Base-by-base conservation (phyloP, 2,113 vertebrate genomes). In the Proterorhinus semilunaris region DNA sequence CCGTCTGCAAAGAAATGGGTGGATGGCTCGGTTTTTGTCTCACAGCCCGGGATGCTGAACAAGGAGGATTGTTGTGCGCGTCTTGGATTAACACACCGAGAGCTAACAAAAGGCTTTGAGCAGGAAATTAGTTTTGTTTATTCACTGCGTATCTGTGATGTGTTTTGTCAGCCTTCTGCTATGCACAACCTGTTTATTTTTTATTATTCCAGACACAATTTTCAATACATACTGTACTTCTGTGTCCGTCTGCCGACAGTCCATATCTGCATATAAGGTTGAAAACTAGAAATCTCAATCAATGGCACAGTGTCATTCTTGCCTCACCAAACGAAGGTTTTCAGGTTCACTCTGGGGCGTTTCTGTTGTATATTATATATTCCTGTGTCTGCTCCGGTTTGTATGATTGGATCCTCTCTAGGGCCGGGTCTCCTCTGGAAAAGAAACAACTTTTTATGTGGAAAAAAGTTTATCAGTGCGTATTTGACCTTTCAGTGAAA, bases 1-100 rank as follows among this genome's bases (percentile, higher is more conserved):
- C 6, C 46, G 67, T 75, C 75, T 36, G 44, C 52, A 27, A 68
- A 27, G 49, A 47, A 2, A n/a, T 44, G 43, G 43, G 27, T 57
- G 15, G 61, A 16, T 6, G 17, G 2, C 51, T 66, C 15, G 7
- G 13, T 61, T 12, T 42, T 45, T 44, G 36, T 16, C 10, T 44
- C 12, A 58, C 54, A 58, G 27, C 42, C 55, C 42, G 55, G 5
- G 55, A 42, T 42, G 27, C 27, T 42, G 27, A 58, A 58, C 55
- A 58, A 42, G 27, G 55, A 58, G 55, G 55, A 58, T 15, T 58
- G 55, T 42, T 27, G 10, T 58, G 51, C 51, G 8, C 21, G 2
- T 42, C 55, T 57, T 57, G 21, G 54, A 36, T 57, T 57, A 21
- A 42, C 17, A 42, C 55, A 58, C 42, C 43, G 21, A 58, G 27